Evolutionary conservation across 1,140 invertebrate genomes (phyloP), one percentile per base, ranked within the genome.

Genomic region (Atta texana): DNA sequence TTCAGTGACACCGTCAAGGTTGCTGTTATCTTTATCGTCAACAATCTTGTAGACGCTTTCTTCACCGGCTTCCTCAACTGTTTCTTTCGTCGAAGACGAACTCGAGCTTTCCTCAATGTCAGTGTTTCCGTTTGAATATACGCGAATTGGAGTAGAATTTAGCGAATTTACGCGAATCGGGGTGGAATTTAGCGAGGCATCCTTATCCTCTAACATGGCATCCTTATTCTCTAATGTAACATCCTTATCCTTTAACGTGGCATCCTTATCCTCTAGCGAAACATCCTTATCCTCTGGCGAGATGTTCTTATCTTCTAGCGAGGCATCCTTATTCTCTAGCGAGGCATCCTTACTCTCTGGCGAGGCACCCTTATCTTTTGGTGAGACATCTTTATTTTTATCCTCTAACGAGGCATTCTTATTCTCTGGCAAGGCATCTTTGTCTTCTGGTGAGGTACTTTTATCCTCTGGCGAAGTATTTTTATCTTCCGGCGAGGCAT

Each of bases 81-180:
- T 49, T 24, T 8, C 24, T 55, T 51, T 34, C 18, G 24, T 64
- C 59, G 51, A 87, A 16, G 12, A 68, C 76, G 53, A 72, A 44
- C 24, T 21, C 88, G 57, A 85, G 8, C 87, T 87, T 31, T 44
- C 85, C 8, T 51, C 80, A 31, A 16, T 84, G 39, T 28, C 76
- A 14, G 39, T 21, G 5, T 10, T 57, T 8, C 18, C 69, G 7
- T 85, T 34, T 6, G 21, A 16, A 49, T 6, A 12, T 77, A 18
- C 77, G 5, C 61, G 28, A 57, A 34, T 21, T 12, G 53, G 63
- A 24, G 34, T 64, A 18, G 4, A 16, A 4, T 14, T 69, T 61
- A 24, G 69, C 69, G 78, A 85, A 64, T 24, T 14, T 21, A 24
- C 39, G 49, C 16, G 28, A 57, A 34, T 21, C 5, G 53, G 63